Conservation (phyloP, 2,797 vertebrate species). For the Poecile montanus region DNA sequence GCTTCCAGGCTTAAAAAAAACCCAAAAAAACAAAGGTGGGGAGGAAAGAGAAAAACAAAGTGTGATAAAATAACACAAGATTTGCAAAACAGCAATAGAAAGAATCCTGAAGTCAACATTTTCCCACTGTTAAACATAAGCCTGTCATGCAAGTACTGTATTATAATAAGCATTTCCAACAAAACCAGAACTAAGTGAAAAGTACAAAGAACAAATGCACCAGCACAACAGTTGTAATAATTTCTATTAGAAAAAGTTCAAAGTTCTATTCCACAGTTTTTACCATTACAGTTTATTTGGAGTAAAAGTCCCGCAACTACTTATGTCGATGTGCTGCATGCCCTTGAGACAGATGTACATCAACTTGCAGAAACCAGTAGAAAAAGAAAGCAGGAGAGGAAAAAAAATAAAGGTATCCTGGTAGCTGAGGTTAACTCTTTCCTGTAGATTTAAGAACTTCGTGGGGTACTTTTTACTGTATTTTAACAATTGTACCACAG, state of each 20-base stretch:
- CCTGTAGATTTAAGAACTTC: background rate
- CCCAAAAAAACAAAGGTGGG: rapidly evolving
- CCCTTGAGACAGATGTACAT: background rate
- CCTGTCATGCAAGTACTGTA: background rate
- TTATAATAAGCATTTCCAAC: background rate
- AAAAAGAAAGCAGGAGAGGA: background rate
- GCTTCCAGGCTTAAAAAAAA: background rate
- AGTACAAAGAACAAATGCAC: background rate
- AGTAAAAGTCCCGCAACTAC: background rate
- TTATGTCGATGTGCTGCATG: background rate
- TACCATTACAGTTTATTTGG: background rate
- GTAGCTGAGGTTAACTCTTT: background rate
- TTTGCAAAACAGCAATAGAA: background rate
- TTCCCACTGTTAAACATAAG: background rate
- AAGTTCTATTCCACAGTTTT: background rate
- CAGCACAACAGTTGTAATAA: background rate
- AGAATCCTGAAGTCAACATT: background rate
- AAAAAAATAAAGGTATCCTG: background rate
- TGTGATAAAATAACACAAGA: background rate
- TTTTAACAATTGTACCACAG: background rate
- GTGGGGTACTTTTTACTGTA: background rate
- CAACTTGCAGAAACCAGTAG: background rate
- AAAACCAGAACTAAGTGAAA: background rate
- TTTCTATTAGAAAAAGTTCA: background rate
- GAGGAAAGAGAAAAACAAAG: background rate